A percentile compares a stretch with the other conserved stretches of the same genome.
Evolutionary conservation across 2,888 invertebrate genomes (phyloP).

Genomic region (Apocheima hispidaria): DNA sequence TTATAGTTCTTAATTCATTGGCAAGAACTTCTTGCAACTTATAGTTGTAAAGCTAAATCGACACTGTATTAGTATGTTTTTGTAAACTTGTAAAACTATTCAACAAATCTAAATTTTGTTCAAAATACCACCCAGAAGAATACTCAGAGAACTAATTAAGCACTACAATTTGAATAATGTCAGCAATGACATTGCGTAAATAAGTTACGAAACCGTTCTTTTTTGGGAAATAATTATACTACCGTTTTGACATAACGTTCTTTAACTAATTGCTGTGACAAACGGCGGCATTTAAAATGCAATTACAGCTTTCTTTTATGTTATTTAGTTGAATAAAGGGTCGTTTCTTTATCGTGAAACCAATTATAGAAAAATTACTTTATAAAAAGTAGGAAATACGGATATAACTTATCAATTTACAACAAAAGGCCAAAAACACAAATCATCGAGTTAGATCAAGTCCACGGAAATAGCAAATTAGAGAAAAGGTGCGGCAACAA

Average conservation of each 20-base stretch:
- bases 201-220: conserved; percentile 19
- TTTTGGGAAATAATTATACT: conserved; percentile 25
- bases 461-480: not conserved
- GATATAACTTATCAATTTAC: not conserved
- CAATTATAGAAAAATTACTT: conserved; percentile 45
- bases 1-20: not conserved
- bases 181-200: conserved; percentile 12
- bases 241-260: conserved; percentile 29
- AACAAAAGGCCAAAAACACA: not conserved
- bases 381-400: not conserved
- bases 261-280: conserved; percentile 35
- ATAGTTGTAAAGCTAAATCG: not conserved
- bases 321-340: conserved; percentile 7
- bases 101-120: not conserved
- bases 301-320: conserved; percentile 32
- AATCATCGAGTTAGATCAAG: not conserved
- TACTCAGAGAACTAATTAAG: not conserved
- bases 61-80: too few species aligned
- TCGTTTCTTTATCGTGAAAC: conserved; percentile 36
- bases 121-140: not conserved
- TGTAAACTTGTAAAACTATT: too few species aligned
- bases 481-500: not conserved
- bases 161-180: not conserved
- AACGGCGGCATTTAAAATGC: conserved; percentile 31
- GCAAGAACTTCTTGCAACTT: not conserved